A percentile compares a stretch with the other conserved stretches of the same genome.
Conservation (phyloP, 2,888 invertebrate genomes). For the Acleris sparsana region DNA sequence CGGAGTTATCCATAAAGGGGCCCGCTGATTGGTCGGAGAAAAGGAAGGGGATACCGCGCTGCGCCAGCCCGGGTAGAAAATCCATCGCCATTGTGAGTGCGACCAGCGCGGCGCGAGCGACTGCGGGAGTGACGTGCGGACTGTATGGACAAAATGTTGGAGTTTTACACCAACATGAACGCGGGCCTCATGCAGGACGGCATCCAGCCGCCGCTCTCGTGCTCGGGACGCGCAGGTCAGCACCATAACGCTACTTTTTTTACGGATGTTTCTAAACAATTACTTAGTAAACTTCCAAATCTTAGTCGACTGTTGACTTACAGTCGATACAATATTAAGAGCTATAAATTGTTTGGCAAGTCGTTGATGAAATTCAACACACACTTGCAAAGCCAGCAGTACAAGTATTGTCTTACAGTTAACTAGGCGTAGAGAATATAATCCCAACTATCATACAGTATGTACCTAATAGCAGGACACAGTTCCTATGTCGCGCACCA, state of each 20-base stretch:
- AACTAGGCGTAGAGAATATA: too few species aligned
- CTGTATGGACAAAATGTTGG: conserved; percentile 84
- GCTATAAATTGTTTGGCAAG: too few species aligned
- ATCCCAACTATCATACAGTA: too few species aligned
- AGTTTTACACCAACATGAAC: conserved; percentile 87
- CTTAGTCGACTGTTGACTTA: too few species aligned
- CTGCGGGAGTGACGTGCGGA: conserved; percentile 44
- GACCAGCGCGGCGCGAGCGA: conserved; percentile 53
- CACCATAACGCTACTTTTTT: conserved; percentile 33
- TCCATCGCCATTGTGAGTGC: conserved; percentile 56
- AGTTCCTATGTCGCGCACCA: too few species aligned
- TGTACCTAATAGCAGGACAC: too few species aligned
- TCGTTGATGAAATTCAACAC: too few species aligned
- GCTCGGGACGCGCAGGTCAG: conserved; percentile 87
- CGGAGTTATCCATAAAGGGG: conserved; percentile 54
- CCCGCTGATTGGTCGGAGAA: conserved; percentile 58
- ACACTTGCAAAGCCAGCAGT: too few species aligned
- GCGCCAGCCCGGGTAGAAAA: conserved; percentile 45
- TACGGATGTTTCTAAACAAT: background rate
- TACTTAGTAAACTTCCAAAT: too few species aligned
- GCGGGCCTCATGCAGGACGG: conserved; percentile 84
- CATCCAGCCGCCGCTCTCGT: conserved; percentile 83
- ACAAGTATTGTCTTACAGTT: too few species aligned
- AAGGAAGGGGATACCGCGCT: conserved; percentile 52
- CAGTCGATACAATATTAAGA: too few species aligned